These are phyloP conservation scores for Uropetala carovei DNA, from an alignment of 2,888 invertebrate genomes.

Conservation along the genomic window DNA sequence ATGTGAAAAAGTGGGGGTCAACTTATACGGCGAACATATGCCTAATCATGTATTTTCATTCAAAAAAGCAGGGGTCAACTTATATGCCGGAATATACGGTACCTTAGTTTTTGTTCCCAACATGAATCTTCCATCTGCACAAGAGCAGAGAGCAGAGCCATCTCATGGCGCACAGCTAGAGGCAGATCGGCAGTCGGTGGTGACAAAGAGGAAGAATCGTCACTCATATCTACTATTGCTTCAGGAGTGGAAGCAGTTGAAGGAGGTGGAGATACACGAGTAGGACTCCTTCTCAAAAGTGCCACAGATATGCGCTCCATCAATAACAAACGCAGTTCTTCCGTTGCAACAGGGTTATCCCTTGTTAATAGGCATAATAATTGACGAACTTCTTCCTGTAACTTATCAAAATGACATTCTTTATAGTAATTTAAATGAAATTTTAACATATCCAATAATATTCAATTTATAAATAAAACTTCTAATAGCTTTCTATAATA, in stretches of 20 bases:
- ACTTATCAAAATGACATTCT: constrained; percentile 73
- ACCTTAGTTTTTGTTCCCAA: constrained; percentile 93
- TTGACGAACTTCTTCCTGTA: constrained; percentile 92
- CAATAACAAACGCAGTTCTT: constrained; percentile 88
- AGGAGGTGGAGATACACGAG: constrained; percentile 14
- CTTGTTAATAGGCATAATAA: constrained; percentile 92
- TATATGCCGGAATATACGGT: no score
- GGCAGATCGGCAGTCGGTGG: constrained; percentile 83
- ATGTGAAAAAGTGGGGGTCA: no score
- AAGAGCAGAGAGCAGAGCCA: constrained; percentile 90
- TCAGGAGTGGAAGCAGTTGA: constrained; percentile 55
- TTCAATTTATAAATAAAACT: no score
- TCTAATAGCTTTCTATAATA: not conserved
- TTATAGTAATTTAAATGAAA: no score
- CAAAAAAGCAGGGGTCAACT: no score
- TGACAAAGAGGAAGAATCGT: constrained; percentile 24
- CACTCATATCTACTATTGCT: not conserved
- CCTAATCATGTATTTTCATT: no score
- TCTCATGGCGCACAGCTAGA: constrained; percentile 90
- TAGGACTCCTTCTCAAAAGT: constrained; percentile 18
- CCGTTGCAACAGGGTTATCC: constrained; percentile 89
- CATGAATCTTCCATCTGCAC: constrained; percentile 95
- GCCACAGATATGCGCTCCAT: constrained; percentile 86
- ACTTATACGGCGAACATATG: no score
- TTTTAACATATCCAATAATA: no score